Conservation (phyloP, 2,113 vertebrate species). For the Vanacampus margaritifer region DNA sequence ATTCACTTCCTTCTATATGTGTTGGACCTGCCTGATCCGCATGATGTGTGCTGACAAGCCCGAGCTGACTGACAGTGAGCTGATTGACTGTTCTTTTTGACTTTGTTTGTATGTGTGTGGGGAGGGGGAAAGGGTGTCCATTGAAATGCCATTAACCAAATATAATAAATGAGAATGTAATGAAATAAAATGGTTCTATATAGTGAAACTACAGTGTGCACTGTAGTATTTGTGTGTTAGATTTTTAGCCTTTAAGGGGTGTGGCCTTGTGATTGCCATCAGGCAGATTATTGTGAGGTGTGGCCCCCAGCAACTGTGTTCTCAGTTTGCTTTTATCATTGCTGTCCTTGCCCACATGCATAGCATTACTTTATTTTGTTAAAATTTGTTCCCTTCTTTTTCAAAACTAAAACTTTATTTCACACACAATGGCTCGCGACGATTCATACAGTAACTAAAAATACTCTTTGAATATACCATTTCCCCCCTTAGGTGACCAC, state of each 20-base stretch:
- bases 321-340: no score
- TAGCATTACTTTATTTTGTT: no score
- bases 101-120: slow-evolving; percentile 57
- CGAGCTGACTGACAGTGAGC: slow-evolving; percentile 76
- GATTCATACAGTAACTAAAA: no score
- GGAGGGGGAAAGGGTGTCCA: slow-evolving; percentile 20
- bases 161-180: not conserved
- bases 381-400: no score
- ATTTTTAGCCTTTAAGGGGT: not conserved
- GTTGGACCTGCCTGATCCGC: slow-evolving; percentile 23
- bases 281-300: not conserved
- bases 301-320: not conserved
- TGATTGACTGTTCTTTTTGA: slow-evolving; percentile 90
- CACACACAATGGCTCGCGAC: no score
- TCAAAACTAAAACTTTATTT: no score
- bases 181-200: not conserved
- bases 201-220: not conserved
- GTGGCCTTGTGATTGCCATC: not conserved
- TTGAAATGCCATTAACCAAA: not conserved
- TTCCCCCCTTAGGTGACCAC: not conserved
- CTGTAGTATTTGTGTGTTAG: not conserved
- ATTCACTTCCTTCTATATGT: slow-evolving; percentile 37
- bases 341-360: no score
- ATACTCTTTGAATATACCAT: not conserved
- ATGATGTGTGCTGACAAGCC: slow-evolving; percentile 58